A percentile compares a stretch with the other conserved stretches of the same genome.
Evolutionary conservation across 2,888 invertebrate genomes (phyloP).

Genomic region (Trichogramma dendrolimi): DNA sequence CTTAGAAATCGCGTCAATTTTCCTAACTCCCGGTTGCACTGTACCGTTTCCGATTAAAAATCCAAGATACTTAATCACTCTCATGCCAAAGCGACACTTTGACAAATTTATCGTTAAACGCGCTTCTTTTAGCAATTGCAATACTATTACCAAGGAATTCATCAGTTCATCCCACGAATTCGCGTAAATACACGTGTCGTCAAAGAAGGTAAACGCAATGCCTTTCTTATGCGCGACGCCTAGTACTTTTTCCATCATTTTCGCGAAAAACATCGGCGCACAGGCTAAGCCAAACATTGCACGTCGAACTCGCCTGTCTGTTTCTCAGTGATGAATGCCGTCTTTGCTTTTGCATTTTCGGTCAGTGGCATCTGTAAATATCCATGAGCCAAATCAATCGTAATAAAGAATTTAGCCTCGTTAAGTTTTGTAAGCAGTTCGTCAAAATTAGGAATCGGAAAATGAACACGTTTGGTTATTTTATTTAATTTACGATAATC

Average conservation of each 20-base stretch:
- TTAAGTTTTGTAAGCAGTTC: conserved; percentile 9
- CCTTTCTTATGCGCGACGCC: neutral
- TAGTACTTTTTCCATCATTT: neutral
- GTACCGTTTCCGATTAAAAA: too few relatives aligned
- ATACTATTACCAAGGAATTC: too few relatives aligned
- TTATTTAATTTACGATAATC: conserved; percentile 15
- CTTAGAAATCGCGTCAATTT: too few relatives aligned
- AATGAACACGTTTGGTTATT: neutral
- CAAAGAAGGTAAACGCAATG: too few relatives aligned
- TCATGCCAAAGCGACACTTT: too few relatives aligned
- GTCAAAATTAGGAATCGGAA: neutral
- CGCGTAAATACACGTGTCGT: too few relatives aligned
- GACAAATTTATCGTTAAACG: too few relatives aligned
- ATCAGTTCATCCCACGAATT: too few relatives aligned
- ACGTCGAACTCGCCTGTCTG: conserved; percentile 13
- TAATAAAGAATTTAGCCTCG: conserved; percentile 9
- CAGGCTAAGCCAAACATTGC: conserved; percentile 35
- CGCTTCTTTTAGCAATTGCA: too few relatives aligned
- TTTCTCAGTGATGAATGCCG: conserved; percentile 18
- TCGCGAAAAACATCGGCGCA: conserved; percentile 32
- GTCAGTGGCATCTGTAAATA: conserved; percentile 23
- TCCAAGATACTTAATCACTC: too few relatives aligned
- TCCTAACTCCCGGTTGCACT: too few relatives aligned
- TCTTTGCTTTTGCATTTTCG: conserved; percentile 11
- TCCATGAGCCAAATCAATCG: conserved; percentile 18